Evolutionary conservation across 1,140 invertebrate species (phyloP).

Genomic region (Drosophila mayri): DNA sequence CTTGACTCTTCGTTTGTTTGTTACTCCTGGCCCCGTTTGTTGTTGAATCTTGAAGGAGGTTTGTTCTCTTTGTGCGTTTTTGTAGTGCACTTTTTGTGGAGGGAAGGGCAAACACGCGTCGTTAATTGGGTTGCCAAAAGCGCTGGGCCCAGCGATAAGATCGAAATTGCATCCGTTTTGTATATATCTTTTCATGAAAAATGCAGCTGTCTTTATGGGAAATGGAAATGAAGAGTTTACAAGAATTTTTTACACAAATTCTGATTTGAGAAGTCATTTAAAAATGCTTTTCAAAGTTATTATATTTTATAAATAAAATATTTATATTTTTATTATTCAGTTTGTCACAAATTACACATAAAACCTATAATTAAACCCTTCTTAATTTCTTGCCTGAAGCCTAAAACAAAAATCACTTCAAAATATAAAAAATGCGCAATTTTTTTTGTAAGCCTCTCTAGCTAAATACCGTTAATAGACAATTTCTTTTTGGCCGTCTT

Average conservation of each 20-base stretch:
- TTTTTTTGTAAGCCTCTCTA: conserved; percentile 34
- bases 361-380: not conserved
- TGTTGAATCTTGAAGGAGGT: conserved; percentile 34
- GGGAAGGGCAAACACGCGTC: conserved; percentile 46
- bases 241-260: not conserved
- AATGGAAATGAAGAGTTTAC: not conserved
- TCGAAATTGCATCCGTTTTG: conserved; percentile 55
- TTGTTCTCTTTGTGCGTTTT: conserved; percentile 12
- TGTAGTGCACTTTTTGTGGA: conserved; percentile 1
- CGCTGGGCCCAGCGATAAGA: conserved; percentile 36
- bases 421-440: conserved; percentile 12
- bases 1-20: conserved; percentile 36
- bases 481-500: conserved; percentile 21
- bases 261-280: not conserved
- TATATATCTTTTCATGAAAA: conserved; percentile 31
- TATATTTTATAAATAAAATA: no score
- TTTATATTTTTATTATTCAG: not conserved
- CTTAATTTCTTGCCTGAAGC: not conserved
- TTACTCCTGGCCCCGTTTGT: conserved; percentile 55
- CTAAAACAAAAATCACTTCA: not conserved
- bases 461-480: conserved; percentile 66
- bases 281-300: no score
- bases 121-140: conserved; percentile 63
- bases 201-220: conserved; percentile 33
- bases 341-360: no score